These are phyloP conservation scores for Umimayanthus chanpuru DNA, from an alignment of 92 coral and sea anemone genomes.

Conservation along the genomic window DNA sequence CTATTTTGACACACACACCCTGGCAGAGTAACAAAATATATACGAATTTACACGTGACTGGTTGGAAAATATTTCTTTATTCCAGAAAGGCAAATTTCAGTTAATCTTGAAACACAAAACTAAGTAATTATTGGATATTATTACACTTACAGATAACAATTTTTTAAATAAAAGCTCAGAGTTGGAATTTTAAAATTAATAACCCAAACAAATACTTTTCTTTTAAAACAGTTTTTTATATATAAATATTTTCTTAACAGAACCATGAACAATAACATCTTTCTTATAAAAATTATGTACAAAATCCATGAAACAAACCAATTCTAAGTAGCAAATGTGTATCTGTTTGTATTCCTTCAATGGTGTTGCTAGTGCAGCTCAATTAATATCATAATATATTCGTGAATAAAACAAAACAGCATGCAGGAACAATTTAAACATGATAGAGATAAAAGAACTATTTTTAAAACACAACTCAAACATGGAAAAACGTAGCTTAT, in stretches of 20 bases:
- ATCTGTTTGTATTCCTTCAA: neutral
- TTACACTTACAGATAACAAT: neutral
- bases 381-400: neutral
- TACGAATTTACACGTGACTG: conserved; percentile 18
- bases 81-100: conserved; percentile 14
- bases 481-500: neutral
- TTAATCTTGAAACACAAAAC: conserved; percentile 20
- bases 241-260: neutral
- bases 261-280: neutral
- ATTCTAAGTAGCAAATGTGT: too few relatives aligned
- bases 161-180: too few relatives aligned
- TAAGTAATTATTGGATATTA: conserved; percentile 14
- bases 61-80: conserved; percentile 5
- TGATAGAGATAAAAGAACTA: neutral
- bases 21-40: conserved; percentile 14
- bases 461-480: conserved; percentile 6
- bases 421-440: neutral
- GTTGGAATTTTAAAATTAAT: too few relatives aligned
- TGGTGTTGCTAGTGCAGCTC: neutral
- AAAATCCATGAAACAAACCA: conserved; percentile 1
- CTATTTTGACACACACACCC: conserved; percentile 15
- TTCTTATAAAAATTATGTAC: neutral
- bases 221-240: neutral
- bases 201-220: too few relatives aligned
- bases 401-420: neutral